phyloP scores from a whole-genome alignment of 2,113 vertebrate species.

The Vireo altiloquus region DNA sequence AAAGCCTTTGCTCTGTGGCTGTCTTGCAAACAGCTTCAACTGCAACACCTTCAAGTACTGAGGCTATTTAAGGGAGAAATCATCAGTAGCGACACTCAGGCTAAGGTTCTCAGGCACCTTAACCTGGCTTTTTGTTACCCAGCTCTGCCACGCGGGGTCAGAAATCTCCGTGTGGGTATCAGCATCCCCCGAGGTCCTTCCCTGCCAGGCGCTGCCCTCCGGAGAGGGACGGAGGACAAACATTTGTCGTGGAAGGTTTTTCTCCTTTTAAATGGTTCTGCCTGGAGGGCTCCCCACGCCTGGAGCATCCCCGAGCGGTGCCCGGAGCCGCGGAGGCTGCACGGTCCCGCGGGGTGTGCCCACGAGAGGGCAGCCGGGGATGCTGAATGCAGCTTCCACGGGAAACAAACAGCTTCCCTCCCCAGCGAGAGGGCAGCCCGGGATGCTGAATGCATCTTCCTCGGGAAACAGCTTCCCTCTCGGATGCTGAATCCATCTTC shows the following conservation, averaged over 20 bases:
- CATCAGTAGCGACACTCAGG: fast-evolving
- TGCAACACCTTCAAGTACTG: neutral
- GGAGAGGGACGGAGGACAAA: neutral
- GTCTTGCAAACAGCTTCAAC: neutral
- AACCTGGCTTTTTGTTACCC: neutral
- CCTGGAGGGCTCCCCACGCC: too few relatives aligned
- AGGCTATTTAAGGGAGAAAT: neutral
- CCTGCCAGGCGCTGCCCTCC: neutral
- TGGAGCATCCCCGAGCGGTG: too few relatives aligned
- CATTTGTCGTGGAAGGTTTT: neutral
- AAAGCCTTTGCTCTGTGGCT: neutral
- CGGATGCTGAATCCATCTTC: too few relatives aligned
- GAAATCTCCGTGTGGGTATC: neutral
- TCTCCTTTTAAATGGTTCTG: neutral
- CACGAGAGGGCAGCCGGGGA: constrained; percentile 86
- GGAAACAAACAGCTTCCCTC: too few relatives aligned
- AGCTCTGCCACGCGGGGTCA: fast-evolving
- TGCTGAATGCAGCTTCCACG: too few relatives aligned
- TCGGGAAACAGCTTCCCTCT: too few relatives aligned
- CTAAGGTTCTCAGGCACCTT: neutral
- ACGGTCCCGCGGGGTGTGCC: constrained; percentile 53
- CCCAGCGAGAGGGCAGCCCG: too few relatives aligned
- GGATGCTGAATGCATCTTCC: too few relatives aligned
- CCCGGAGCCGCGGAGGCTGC: too few relatives aligned
- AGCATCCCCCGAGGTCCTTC: neutral